A percentile compares a stretch with the other conserved stretches of the same genome.
phyloP scores from a whole-genome alignment of 2,113 vertebrate species.

The Trichechus manatus region DNA sequence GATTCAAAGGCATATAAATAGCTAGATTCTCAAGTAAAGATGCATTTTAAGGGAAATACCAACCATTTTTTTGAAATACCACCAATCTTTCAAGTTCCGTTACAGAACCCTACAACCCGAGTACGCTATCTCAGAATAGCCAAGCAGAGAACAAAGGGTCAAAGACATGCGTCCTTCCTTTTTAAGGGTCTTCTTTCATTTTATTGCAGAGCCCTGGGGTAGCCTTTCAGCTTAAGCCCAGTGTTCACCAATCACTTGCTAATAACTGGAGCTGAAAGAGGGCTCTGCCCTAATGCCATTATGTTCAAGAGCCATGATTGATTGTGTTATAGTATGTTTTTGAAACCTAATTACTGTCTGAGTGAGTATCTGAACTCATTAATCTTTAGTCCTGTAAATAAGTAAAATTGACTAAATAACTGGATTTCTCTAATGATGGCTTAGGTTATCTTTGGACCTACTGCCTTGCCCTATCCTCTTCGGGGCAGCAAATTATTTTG shows the following conservation, averaged over 20 bases:
- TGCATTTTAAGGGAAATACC: slow-evolving; percentile 86
- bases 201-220: slow-evolving; percentile 87
- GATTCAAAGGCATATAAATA: slow-evolving; percentile 80
- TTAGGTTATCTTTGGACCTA: slow-evolving; percentile 95
- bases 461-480: slow-evolving; percentile 95
- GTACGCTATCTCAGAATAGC: slow-evolving; percentile 83
- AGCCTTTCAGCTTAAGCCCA: slow-evolving; percentile 86
- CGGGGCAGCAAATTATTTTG: slow-evolving; percentile 91
- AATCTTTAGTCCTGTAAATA: slow-evolving; percentile 97
- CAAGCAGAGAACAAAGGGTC: slow-evolving; percentile 87
- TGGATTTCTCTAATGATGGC: slow-evolving; percentile 97
- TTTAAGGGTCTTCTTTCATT: slow-evolving; percentile 87
- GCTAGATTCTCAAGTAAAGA: slow-evolving; percentile 84
- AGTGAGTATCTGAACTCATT: slow-evolving; percentile 95
- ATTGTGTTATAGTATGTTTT: slow-evolving; percentile 97
- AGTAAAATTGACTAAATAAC: slow-evolving; percentile 99
- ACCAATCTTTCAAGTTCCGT: slow-evolving; percentile 85
- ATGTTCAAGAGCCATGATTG: slow-evolving; percentile 95
- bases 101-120: slow-evolving; percentile 84
- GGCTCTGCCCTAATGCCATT: slow-evolving; percentile 92
- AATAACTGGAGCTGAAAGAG: slow-evolving; percentile 92
- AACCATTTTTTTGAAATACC: slow-evolving; percentile 85
- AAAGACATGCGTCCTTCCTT: slow-evolving; percentile 86
- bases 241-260: slow-evolving; percentile 90
- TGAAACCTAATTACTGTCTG: slow-evolving; percentile 98